A percentile compares a stretch with the other conserved stretches of the same genome.
phyloP scores from a whole-genome alignment of 2,888 invertebrate species.

The Tenthredo amoena region DNA sequence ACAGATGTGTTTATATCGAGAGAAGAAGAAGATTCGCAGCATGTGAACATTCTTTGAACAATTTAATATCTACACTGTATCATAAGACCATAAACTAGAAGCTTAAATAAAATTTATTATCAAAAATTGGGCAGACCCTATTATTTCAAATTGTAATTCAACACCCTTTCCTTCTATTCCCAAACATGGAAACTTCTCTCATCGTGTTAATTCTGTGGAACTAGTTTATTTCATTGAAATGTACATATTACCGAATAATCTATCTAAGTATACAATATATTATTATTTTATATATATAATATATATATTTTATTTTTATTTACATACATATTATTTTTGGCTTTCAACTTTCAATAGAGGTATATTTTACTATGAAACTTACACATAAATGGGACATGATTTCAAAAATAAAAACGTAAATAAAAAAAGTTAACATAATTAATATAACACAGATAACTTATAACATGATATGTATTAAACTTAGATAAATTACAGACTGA shows the following conservation, averaged over 20 bases:
- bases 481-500: constrained; percentile 21
- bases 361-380: constrained; percentile 47
- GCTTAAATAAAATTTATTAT: constrained; percentile 25
- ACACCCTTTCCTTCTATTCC: constrained; percentile 1
- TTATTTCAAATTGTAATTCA: not conserved
- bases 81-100: not conserved
- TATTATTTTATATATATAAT: not conserved
- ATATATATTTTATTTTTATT: constrained; percentile 19
- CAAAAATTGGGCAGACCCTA: not conserved
- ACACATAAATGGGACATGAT: constrained; percentile 18
- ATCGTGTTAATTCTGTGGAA: not conserved
- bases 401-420: not conserved
- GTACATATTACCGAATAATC: constrained; percentile 19
- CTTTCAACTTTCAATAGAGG: constrained; percentile 45
- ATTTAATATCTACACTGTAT: not conserved
- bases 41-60: constrained; percentile 70
- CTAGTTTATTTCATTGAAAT: constrained; percentile 36
- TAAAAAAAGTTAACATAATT: not conserved
- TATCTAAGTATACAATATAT: constrained; percentile 13
- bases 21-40: constrained; percentile 89
- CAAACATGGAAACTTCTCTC: not conserved
- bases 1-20: constrained; percentile 83
- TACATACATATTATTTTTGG: constrained; percentile 28
- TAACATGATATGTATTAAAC: constrained; percentile 15
- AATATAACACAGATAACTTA: not conserved